These are phyloP conservation scores for Protodeltote pygarga DNA, from an alignment of 2,888 invertebrate genomes.

Conservation along the genomic window DNA sequence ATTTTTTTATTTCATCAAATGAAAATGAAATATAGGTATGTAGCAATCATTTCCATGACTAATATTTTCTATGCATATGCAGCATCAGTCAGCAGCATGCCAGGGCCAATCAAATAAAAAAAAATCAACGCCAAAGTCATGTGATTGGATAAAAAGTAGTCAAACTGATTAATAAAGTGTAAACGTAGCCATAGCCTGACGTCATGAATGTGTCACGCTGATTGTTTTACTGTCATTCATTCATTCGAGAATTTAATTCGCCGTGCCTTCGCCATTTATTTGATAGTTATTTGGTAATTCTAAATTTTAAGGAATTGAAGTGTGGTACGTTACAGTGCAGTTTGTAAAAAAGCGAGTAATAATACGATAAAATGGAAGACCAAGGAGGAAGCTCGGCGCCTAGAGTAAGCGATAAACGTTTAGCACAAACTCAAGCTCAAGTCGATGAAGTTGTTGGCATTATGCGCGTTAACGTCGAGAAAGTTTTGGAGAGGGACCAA, in stretches of 20 bases:
- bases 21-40: too few relatives aligned
- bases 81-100: background rate
- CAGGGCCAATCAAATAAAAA: conserved; percentile 19
- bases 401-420: conserved; percentile 82
- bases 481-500: conserved; percentile 98
- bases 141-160: conserved; percentile 20
- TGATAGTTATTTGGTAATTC: conserved; percentile 20
- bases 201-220: conserved; percentile 55
- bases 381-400: conserved; percentile 83
- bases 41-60: too few relatives aligned
- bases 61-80: too few relatives aligned
- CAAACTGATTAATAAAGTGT: background rate
- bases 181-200: conserved; percentile 43
- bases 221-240: conserved; percentile 24
- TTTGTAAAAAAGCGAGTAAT: conserved; percentile 7
- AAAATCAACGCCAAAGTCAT: background rate
- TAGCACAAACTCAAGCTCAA: conserved; percentile 85
- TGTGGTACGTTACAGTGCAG: conserved; percentile 13
- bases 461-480: conserved; percentile 98
- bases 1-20: too few relatives aligned
- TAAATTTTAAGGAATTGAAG: background rate
- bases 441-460: conserved; percentile 93
- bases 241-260: conserved; percentile 31
- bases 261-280: conserved; percentile 58
- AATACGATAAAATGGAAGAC: conserved; percentile 76